Conservation (phyloP, 2,888 invertebrate genomes). For the Caenorhabditis sp. region DNA sequence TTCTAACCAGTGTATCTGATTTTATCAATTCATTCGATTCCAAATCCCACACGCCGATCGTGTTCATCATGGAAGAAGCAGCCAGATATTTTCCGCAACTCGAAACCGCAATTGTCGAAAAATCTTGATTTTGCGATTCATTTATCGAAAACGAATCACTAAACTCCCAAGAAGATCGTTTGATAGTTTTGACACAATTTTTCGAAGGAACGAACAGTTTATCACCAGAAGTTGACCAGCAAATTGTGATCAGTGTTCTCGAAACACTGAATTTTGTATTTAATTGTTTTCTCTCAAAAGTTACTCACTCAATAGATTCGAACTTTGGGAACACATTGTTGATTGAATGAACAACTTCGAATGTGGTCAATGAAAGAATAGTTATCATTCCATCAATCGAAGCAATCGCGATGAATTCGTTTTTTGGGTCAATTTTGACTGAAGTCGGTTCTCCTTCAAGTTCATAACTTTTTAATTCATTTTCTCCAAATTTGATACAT, state of each 20-base stretch:
- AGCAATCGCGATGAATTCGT: slow-evolving; percentile 33
- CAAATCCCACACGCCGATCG: slow-evolving; percentile 38
- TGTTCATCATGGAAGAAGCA: slow-evolving; percentile 32
- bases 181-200: slow-evolving; percentile 25
- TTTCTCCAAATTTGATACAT: slow-evolving; percentile 4
- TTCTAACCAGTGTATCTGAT: slow-evolving; percentile 20
- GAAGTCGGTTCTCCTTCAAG: slow-evolving; percentile 28
- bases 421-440: slow-evolving; percentile 32
- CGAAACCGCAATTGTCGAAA: slow-evolving; percentile 17
- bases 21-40: slow-evolving; percentile 14
- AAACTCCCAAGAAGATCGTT: slow-evolving; percentile 10
- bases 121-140: neutral
- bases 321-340: slow-evolving; percentile 29
- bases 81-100: slow-evolving; percentile 39
- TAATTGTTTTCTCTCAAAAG: neutral
- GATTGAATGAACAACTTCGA: slow-evolving; percentile 12
- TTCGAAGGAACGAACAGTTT: slow-evolving; percentile 36
- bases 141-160: neutral
- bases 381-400: slow-evolving; percentile 40
- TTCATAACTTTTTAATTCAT: slow-evolving; percentile 11
- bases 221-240: slow-evolving; percentile 31
- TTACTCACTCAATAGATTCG: slow-evolving; percentile 35
- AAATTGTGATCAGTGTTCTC: slow-evolving; percentile 17
- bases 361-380: slow-evolving; percentile 14
- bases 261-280: slow-evolving; percentile 16